Percentiles rank a stretch among this genome's conserved stretches.
Evolutionary conservation across 2,888 invertebrate genomes (phyloP).

Genomic region (Drosophila anomalata): DNA sequence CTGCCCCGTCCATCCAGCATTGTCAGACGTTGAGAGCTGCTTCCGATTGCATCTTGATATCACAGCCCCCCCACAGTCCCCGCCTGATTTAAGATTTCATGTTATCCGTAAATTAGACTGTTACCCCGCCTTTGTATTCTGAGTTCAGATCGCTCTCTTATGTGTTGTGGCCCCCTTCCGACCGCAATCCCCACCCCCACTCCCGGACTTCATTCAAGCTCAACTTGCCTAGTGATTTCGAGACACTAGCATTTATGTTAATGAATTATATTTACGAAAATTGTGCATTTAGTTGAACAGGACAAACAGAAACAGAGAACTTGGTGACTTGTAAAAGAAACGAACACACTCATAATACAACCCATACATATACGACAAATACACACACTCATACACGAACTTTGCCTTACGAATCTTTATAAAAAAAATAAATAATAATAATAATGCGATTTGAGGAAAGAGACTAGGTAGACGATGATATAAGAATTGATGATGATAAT

Average conservation of each 20-base stretch:
- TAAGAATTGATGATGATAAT: constrained; percentile 23
- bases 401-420: constrained; percentile 43
- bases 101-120: constrained; percentile 7
- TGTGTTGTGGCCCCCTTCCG: constrained; percentile 7
- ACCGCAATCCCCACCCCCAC: not conserved
- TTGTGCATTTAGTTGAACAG: constrained; percentile 41
- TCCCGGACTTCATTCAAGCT: not conserved
- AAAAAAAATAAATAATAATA: not conserved
- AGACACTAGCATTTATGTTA: constrained; percentile 36
- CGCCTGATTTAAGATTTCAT: constrained; percentile 19
- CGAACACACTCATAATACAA: constrained; percentile 14
- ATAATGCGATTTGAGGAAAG: constrained; percentile 6
- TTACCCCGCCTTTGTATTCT: constrained; percentile 10
- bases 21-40: constrained; percentile 74
- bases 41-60: constrained; percentile 3
- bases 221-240: constrained; percentile 22
- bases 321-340: constrained; percentile 22
- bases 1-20: constrained; percentile 81
- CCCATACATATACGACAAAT: constrained; percentile 20
- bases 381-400: constrained; percentile 27
- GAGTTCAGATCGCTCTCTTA: constrained; percentile 23
- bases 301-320: constrained; percentile 20
- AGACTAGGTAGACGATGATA: constrained; percentile 15
- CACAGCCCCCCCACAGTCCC: not conserved
- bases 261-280: constrained; percentile 30